Conservation (phyloP, 1,140 invertebrate species). For the Panulirus ornatus region DNA sequence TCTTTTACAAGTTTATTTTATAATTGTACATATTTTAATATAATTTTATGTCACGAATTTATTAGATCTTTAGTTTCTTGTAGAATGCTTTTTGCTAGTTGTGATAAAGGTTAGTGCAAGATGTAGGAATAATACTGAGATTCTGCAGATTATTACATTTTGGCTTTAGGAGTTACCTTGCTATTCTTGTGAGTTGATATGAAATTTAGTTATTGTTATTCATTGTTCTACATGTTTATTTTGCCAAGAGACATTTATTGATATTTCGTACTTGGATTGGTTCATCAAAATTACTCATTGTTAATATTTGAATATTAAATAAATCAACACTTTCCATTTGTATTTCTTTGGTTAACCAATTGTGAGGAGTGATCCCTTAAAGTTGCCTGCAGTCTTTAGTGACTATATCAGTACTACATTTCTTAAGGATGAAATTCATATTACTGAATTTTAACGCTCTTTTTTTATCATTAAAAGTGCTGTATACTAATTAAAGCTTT, state of each 20-base stretch:
- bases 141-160: background rate
- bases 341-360: too few species aligned
- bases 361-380: too few species aligned
- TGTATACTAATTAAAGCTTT: too few species aligned
- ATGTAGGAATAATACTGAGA: background rate
- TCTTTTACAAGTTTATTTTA: background rate
- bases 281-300: background rate
- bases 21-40: background rate
- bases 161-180: background rate
- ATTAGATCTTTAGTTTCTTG: background rate
- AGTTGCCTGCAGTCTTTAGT: too few species aligned
- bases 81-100: constrained; percentile 22
- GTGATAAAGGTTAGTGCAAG: constrained; percentile 37
- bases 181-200: too few species aligned
- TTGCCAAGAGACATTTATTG: constrained; percentile 26
- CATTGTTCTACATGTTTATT: background rate
- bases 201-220: background rate
- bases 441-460: too few species aligned
- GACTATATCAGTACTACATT: too few species aligned
- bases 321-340: constrained; percentile 11
- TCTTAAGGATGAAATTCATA: too few species aligned
- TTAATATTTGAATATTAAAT: constrained; percentile 12
- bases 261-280: constrained; percentile 9
- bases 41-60: background rate
- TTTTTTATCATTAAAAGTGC: too few species aligned